Percentiles rank a stretch among this genome's conserved stretches.
Evolutionary conservation across 2,888 invertebrate species (phyloP).

Genomic region (Erynnis tages): DNA sequence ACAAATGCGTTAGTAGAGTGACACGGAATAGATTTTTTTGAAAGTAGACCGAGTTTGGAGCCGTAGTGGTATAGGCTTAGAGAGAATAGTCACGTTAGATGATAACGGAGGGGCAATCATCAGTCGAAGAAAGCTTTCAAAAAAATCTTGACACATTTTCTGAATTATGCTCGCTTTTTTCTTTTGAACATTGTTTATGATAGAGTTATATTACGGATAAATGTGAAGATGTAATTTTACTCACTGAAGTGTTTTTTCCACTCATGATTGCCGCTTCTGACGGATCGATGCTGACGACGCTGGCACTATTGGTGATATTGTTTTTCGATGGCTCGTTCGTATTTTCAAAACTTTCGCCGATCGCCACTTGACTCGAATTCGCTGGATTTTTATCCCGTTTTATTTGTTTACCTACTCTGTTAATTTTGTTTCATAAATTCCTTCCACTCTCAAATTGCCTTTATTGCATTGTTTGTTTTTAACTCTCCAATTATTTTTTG

Average conservation of each 20-base stretch:
- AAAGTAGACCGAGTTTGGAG: slow-evolving; percentile 80
- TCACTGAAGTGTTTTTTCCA: slow-evolving; percentile 79
- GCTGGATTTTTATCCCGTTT: slow-evolving; percentile 8
- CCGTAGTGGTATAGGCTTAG: slow-evolving; percentile 70
- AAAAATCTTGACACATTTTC: slow-evolving; percentile 87
- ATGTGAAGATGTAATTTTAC: slow-evolving; percentile 51
- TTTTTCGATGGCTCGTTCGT: slow-evolving; percentile 42
- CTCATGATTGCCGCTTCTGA: slow-evolving; percentile 82
- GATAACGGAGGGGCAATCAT: slow-evolving; percentile 73
- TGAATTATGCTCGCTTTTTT: slow-evolving; percentile 78
- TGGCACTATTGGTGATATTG: slow-evolving; percentile 76
- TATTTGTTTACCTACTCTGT: slow-evolving; percentile 15
- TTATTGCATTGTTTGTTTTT: no score
- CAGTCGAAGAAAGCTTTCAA: slow-evolving; percentile 79
- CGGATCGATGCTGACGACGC: slow-evolving; percentile 70
- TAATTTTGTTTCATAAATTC: background rate
- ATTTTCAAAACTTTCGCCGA: slow-evolving; percentile 43
- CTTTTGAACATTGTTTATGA: slow-evolving; percentile 38
- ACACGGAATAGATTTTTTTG: slow-evolving; percentile 82
- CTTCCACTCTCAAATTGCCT: background rate
- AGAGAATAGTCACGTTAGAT: slow-evolving; percentile 45
- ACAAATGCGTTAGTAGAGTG: slow-evolving; percentile 73
- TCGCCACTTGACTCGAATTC: slow-evolving; percentile 62
- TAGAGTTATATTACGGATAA: slow-evolving; percentile 36
- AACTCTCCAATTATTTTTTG: no score